phyloP scores from a whole-genome alignment of 2,113 vertebrate genomes.

The Dasyornis broadbenti region DNA sequence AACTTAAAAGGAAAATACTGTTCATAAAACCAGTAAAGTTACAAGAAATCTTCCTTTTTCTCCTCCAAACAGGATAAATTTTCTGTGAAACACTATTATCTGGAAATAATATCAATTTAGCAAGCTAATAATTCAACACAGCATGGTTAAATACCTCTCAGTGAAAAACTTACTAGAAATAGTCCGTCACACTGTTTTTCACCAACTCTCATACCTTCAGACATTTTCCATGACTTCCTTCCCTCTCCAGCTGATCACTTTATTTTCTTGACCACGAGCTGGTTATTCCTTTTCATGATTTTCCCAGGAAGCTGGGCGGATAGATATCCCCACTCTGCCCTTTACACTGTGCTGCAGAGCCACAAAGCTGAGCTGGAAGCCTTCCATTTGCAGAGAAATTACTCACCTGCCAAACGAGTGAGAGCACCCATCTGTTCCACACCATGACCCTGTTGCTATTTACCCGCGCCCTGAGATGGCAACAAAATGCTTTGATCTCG shows the following conservation, averaged over 20 bases:
- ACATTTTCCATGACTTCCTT: neutral
- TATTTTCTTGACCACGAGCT: neutral
- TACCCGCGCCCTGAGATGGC: neutral
- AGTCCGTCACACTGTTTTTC: neutral
- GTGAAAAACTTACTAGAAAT: neutral
- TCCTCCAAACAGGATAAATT: neutral
- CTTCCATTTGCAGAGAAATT: neutral
- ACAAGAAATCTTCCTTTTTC: neutral
- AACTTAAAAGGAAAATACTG: neutral
- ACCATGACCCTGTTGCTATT: neutral
- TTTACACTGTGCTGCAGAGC: neutral
- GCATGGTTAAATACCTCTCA: neutral
- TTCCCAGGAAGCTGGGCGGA: neutral
- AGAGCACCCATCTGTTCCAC: slow-evolving; percentile 1
- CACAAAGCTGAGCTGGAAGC: neutral
- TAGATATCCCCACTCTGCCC: neutral
- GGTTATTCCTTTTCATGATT: neutral
- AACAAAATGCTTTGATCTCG: neutral
- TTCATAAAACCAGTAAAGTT: neutral
- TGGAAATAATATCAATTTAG: neutral
- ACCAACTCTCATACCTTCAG: neutral
- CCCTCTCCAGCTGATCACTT: neutral
- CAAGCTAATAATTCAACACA: neutral
- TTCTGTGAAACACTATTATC: neutral
- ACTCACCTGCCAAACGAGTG: neutral